Base-by-base conservation (phyloP, 2,113 vertebrate genomes). In the Tonatia bakeri region DNA sequence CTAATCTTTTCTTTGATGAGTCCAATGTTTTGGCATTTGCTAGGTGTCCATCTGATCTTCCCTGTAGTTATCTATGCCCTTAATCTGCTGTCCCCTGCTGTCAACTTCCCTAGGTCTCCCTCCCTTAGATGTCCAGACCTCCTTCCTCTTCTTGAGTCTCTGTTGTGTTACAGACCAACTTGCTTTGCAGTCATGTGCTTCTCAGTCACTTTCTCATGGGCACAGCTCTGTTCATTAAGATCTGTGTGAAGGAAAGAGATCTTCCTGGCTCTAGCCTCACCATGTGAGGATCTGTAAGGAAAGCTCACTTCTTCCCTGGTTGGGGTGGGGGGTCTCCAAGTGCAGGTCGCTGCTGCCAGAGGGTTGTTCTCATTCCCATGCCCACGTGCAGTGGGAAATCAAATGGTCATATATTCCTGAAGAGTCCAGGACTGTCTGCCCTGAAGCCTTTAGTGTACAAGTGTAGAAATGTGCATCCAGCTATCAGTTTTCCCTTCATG, bases 251-350 rank as follows among this genome's bases (percentile, higher is more conserved):
- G 38, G 7, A 26, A 56, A 61, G 26, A 47, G 50, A n/a, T 61
- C 10, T 76, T 89, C 72, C 73, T 70, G 72, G 50, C 59, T 82
- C 31, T 38, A 64, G 72, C 14, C 43, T 47, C 17, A 31, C 11
- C 2, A 4, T 1, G 12, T 22, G 15, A 86, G 11, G 65, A 67
- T 36, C 0, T 1, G 47, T 0, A 0, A 79, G 67, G 38, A 24
- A 61, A 26, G 17, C 31, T 85, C 31, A 36, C 20, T 28, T 81
- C 47, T 86, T 69, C 47, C 33, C 40, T 76, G 67, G 22, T 3
- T 31, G 47, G 38, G 45, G 36, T 2, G 6, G 16, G 43, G 13
- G 36, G 31, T 70, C 20, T 56, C 54, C 40, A 47, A 86, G 7
- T 75, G 40, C 26, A 80, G 31, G 67, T n/a, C n/a, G 17, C 47